These are phyloP conservation scores for Acleris literana DNA, from an alignment of 2,888 invertebrate genomes.

Conservation along the genomic window DNA sequence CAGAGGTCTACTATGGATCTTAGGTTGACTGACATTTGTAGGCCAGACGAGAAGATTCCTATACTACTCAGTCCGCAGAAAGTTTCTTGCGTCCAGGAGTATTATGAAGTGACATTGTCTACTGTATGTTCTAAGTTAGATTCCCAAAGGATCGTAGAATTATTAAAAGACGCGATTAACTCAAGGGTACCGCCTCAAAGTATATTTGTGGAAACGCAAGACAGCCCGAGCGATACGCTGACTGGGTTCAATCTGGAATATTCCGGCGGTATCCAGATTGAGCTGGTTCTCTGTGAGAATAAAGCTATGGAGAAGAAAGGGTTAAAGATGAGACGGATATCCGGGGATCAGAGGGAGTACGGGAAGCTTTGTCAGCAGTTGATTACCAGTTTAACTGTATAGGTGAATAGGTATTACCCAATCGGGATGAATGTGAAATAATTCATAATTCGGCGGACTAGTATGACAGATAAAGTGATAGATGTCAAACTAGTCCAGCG, in stretches of 20 bases:
- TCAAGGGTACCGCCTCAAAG: slow-evolving; percentile 88
- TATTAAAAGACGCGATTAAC: slow-evolving; percentile 91
- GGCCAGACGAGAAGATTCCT: slow-evolving; percentile 68
- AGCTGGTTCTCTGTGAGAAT: slow-evolving; percentile 90
- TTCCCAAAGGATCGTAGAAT: slow-evolving; percentile 90
- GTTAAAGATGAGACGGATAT: slow-evolving; percentile 92
- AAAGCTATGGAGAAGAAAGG: slow-evolving; percentile 89
- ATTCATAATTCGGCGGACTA: no score
- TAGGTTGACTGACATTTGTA: slow-evolving; percentile 67
- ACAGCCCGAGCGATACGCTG: slow-evolving; percentile 59
- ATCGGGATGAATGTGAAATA: no score
- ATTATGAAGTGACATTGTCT: slow-evolving; percentile 90
- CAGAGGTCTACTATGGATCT: slow-evolving; percentile 77
- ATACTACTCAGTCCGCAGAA: slow-evolving; percentile 72
- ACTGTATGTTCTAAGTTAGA: slow-evolving; percentile 91
- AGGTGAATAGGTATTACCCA: slow-evolving; percentile 35
- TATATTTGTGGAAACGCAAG: slow-evolving; percentile 76
- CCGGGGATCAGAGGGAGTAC: slow-evolving; percentile 94
- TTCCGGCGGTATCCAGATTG: slow-evolving; percentile 93
- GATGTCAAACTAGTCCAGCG: no score
- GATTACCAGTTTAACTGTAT: slow-evolving; percentile 93
- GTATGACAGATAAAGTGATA: no score
- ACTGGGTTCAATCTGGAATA: slow-evolving; percentile 87
- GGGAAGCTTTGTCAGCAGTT: slow-evolving; percentile 94
- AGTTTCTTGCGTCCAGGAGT: slow-evolving; percentile 70